These are phyloP conservation scores for Drepanosiphum platanoidis DNA, from an alignment of 2,888 invertebrate species.

Conservation along the genomic window DNA sequence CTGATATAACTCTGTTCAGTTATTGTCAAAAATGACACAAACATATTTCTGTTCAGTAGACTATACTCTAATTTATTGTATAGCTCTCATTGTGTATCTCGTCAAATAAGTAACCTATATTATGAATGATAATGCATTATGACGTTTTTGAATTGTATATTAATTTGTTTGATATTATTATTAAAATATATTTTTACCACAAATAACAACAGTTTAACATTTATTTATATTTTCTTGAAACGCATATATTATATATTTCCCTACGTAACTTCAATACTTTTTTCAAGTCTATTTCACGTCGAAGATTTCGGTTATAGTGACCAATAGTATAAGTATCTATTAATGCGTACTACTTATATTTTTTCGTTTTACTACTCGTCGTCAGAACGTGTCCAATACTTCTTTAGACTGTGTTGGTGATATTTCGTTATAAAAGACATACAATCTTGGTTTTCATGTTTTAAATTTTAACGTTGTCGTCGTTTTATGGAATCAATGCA, in stretches of 20 bases:
- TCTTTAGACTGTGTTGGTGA: not conserved
- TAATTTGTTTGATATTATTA: not conserved
- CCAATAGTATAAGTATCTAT: not conserved
- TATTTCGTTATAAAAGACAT: not conserved
- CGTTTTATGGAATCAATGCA: slow-evolving; percentile 10
- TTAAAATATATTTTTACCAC: not conserved
- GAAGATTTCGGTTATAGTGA: not conserved
- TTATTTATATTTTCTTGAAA: too few species aligned
- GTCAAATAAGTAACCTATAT: not conserved
- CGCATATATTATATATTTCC: too few species aligned
- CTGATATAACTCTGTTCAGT: not conserved
- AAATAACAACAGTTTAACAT: not conserved
- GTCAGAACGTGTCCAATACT: slow-evolving; percentile 4
- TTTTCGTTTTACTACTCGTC: slow-evolving; percentile 12
- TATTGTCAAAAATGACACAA: not conserved
- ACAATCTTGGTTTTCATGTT: not conserved
- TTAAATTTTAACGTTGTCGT: not conserved
- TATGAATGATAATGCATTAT: not conserved
- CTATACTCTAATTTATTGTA: not conserved
- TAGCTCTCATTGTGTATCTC: not conserved
- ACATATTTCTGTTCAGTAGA: slow-evolving; percentile 1
- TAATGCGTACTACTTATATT: slow-evolving; percentile 2
- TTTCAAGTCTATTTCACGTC: slow-evolving; percentile 10
- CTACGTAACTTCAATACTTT: not conserved
- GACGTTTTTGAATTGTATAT: not conserved